Evolutionary conservation across 2,888 invertebrate species (phyloP).

Genomic region (Gerris lacustris): DNA sequence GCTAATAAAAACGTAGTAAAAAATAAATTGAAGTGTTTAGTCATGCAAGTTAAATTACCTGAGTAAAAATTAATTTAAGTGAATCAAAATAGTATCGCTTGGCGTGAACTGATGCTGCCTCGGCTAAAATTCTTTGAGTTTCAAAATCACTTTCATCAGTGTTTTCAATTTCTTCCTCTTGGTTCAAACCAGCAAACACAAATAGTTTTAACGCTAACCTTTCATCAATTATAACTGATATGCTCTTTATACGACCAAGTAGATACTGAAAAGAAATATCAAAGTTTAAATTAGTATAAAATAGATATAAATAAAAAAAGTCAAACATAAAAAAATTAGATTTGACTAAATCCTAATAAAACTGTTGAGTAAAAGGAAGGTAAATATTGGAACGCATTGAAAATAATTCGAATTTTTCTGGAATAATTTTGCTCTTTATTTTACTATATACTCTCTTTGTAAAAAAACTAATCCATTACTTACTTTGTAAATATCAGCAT

Average conservation of each 20-base stretch:
- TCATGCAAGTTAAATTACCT: constrained; percentile 39
- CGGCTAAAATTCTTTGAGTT: constrained; percentile 63
- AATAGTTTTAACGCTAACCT: constrained; percentile 58
- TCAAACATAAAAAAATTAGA: constrained; percentile 5
- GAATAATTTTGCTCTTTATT: too few species aligned
- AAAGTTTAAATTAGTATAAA: constrained; percentile 16
- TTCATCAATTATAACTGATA: constrained; percentile 81
- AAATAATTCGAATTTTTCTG: too few species aligned
- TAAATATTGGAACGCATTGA: too few species aligned
- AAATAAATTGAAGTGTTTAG: too few species aligned
- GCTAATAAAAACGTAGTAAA: too few species aligned
- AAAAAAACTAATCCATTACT: constrained; percentile 13
- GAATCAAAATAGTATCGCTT: constrained; percentile 78
- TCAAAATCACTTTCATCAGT: constrained; percentile 68
- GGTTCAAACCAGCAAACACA: constrained; percentile 39
- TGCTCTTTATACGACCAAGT: constrained; percentile 64
- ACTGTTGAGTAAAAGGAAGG: too few species aligned
- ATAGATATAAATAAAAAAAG: constrained; percentile 2
- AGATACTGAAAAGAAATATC: constrained; percentile 58
- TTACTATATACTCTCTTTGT: too few species aligned
- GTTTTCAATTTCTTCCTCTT: constrained; percentile 44
- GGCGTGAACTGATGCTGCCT: constrained; percentile 66
- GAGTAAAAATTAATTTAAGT: constrained; percentile 63
- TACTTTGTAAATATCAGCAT: constrained; percentile 77
- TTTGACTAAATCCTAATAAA: not conserved